Percentiles rank a stretch among this genome's conserved stretches.
phyloP scores from a whole-genome alignment of 2,113 vertebrate species.

The Calyptommatus sinebrachiatus region DNA sequence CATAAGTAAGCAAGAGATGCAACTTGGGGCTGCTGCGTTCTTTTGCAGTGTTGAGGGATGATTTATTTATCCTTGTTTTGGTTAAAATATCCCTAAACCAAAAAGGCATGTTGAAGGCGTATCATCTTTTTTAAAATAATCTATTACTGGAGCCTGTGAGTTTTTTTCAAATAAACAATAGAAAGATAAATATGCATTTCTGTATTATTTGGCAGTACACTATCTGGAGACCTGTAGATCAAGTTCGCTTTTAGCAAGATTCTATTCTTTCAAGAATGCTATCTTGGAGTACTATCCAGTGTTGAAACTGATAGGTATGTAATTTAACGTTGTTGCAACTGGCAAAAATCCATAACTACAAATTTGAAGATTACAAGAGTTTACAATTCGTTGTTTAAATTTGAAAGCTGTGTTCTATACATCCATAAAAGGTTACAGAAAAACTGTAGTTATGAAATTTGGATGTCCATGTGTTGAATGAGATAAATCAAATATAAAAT shows the following conservation, averaged over 20 bases:
- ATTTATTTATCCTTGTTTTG: conserved; percentile 25
- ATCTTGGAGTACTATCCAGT: background rate
- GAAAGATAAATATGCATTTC: conserved; percentile 41
- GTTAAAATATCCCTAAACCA: conserved; percentile 29
- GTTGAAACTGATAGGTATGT: background rate
- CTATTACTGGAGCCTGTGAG: conserved; percentile 33
- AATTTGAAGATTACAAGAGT: background rate
- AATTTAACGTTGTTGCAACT: background rate
- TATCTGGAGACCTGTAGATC: conserved; percentile 28
- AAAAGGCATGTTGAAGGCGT: background rate
- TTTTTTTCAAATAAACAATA: conserved; percentile 34
- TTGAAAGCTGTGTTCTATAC: no score
- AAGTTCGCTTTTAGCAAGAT: conserved; percentile 27
- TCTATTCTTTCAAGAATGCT: conserved; percentile 1
- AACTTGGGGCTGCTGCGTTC: background rate
- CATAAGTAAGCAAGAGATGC: background rate
- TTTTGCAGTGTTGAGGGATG: background rate
- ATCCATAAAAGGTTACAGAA: background rate
- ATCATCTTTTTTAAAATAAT: conserved; percentile 28
- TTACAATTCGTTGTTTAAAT: background rate
- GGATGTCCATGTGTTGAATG: background rate
- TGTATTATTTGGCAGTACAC: conserved; percentile 31
- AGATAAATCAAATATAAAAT: background rate
- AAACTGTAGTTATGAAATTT: background rate
- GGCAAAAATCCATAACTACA: background rate